Evolutionary conservation across 2,113 vertebrate genomes (phyloP).

Genomic region (Rana temporaria): DNA sequence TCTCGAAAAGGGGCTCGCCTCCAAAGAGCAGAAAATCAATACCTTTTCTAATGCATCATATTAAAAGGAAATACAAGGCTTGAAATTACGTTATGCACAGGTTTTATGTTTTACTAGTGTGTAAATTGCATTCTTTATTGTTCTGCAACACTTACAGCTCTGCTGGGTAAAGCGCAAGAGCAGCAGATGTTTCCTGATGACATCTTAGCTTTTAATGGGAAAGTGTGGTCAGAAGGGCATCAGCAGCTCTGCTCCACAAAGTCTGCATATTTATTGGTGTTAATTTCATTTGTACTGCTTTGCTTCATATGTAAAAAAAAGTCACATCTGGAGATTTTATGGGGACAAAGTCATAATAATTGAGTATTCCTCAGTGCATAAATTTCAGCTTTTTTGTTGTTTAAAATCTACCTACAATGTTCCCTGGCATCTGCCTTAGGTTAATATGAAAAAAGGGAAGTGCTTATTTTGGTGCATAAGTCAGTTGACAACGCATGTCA

Average conservation of each 20-base stretch:
- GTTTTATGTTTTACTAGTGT: slow-evolving; percentile 49
- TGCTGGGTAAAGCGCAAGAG: slow-evolving; percentile 32
- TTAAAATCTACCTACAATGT: too few species aligned
- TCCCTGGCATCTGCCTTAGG: too few species aligned
- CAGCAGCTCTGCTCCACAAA: background rate
- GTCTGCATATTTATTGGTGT: slow-evolving; percentile 19
- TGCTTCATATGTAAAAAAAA: background rate
- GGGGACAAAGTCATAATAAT: background rate
- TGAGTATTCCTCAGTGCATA: too few species aligned
- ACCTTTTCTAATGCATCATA: slow-evolving; percentile 30
- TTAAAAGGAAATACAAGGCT: slow-evolving; percentile 29
- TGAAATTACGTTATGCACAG: slow-evolving; percentile 37
- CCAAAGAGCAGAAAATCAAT: slow-evolving; percentile 36
- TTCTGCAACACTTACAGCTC: slow-evolving; percentile 42
- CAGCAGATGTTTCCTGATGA: slow-evolving; percentile 54
- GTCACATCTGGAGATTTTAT: background rate
- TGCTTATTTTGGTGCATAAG: too few species aligned
- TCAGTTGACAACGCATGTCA: too few species aligned
- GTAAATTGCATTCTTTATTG: slow-evolving; percentile 50
- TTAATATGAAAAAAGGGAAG: too few species aligned
- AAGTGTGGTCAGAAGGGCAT: slow-evolving; percentile 15
- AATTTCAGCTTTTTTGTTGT: too few species aligned
- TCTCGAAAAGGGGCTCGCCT: background rate
- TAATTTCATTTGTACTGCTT: background rate
- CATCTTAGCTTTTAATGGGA: slow-evolving; percentile 33